Conservation (phyloP, 2,797 vertebrate species). For the Melanogrammus aeglefinus region DNA sequence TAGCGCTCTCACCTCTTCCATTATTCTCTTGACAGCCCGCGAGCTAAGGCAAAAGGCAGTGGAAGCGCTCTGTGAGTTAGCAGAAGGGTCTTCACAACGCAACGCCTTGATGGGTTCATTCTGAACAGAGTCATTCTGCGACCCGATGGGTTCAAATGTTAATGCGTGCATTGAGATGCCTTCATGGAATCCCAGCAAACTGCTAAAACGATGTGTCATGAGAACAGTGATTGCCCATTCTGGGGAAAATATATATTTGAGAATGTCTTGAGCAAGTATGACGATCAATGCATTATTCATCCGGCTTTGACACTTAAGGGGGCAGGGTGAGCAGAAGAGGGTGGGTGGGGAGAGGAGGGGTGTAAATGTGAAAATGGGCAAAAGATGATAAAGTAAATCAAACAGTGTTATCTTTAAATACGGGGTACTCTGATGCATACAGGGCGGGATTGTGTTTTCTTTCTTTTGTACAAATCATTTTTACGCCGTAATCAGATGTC, state of each 20-base stretch:
- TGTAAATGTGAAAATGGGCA: not conserved
- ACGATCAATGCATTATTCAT: not conserved
- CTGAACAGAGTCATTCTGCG: conserved; percentile 47
- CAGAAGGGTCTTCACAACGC: conserved; percentile 4
- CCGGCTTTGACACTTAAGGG: not conserved
- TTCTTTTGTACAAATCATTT: not conserved
- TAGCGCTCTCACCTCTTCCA: not conserved
- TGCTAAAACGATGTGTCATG: conserved; percentile 49
- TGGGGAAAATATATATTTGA: conserved; percentile 29
- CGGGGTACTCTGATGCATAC: not conserved
- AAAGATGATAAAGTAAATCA: not conserved
- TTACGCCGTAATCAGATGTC: not conserved
- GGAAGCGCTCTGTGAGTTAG: too few species aligned
- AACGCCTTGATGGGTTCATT: conserved; percentile 53
- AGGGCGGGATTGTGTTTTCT: not conserved
- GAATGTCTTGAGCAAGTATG: not conserved
- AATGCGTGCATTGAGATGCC: conserved; percentile 65
- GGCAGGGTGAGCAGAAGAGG: not conserved
- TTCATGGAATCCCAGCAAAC: conserved; percentile 30
- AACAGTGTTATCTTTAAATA: not conserved
- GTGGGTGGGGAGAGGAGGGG: not conserved
- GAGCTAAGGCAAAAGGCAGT: too few species aligned
- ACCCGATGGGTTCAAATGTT: conserved; percentile 59
- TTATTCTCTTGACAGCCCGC: conserved; percentile 15
- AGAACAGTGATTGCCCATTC: conserved; percentile 45